A percentile compares a stretch with the other conserved stretches of the same genome.
These are phyloP conservation scores for Meteorus cinctellus DNA, from an alignment of 2,888 invertebrate species.

Conservation along the genomic window DNA sequence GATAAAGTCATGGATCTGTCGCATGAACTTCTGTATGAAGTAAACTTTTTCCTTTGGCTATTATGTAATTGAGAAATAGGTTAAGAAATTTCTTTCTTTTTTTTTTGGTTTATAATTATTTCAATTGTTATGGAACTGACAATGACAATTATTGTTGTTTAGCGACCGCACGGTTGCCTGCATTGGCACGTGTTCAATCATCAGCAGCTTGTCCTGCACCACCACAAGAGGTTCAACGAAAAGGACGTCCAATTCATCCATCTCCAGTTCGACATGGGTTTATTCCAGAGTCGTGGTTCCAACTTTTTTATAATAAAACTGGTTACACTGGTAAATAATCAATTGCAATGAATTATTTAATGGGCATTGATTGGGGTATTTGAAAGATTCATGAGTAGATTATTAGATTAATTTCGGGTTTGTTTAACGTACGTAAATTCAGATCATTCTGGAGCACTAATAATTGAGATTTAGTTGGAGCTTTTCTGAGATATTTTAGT, in stretches of 20 bases:
- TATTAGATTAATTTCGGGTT: too few species aligned
- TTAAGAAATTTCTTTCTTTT: neutral
- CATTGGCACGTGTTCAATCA: slow-evolving; percentile 53
- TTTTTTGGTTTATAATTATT: neutral
- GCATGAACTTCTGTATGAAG: neutral
- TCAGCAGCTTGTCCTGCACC: slow-evolving; percentile 48
- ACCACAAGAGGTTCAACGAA: slow-evolving; percentile 48
- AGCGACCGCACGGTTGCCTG: slow-evolving; percentile 58
- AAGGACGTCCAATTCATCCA: slow-evolving; percentile 79
- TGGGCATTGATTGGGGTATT: neutral
- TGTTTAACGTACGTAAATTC: too few species aligned
- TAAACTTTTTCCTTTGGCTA: slow-evolving; percentile 21
- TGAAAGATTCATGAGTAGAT: neutral
- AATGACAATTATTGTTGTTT: slow-evolving; percentile 21
- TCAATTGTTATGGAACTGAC: neutral
- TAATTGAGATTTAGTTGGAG: too few species aligned
- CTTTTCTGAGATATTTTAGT: too few species aligned
- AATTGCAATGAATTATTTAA: neutral
- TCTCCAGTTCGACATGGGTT: slow-evolving; percentile 91
- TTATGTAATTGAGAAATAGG: slow-evolving; percentile 4
- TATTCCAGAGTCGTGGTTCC: slow-evolving; percentile 97
- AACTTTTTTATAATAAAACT: slow-evolving; percentile 95
- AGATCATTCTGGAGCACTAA: too few species aligned
- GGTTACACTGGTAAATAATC: slow-evolving; percentile 78
- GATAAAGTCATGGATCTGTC: neutral